Conservation (phyloP, 2,113 vertebrate genomes). For the Myotis brandtii region DNA sequence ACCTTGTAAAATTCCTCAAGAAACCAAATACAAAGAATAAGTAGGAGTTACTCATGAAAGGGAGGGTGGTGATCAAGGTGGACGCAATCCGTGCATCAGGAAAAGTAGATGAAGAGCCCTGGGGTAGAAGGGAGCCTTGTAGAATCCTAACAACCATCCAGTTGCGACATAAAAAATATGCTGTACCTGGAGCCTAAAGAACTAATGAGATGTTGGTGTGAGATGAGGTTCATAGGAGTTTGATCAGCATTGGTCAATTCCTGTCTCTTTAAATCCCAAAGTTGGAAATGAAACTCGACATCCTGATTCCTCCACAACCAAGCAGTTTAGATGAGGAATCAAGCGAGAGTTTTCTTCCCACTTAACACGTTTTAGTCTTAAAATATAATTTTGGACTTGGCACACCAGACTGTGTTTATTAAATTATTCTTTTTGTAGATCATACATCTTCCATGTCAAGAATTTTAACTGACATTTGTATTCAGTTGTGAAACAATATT, state of each 20-base stretch:
- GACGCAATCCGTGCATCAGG: not conserved
- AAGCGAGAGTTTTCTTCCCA: conserved; percentile 62
- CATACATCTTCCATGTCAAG: conserved; percentile 47
- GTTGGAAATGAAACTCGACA: conserved; percentile 47
- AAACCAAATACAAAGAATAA: conserved; percentile 31
- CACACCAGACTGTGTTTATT: conserved; percentile 72
- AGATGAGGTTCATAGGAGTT: not conserved
- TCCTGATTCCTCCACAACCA: conserved; percentile 9
- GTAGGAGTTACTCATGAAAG: not conserved
- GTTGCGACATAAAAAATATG: not conserved
- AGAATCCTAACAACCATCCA: not conserved
- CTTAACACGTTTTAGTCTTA: conserved; percentile 66
- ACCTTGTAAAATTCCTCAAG: conserved; percentile 24
- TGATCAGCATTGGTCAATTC: not conserved
- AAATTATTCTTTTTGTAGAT: conserved; percentile 69
- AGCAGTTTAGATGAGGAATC: conserved; percentile 49
- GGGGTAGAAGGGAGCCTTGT: not conserved
- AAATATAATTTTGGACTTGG: conserved; percentile 70
- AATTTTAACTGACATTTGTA: conserved; percentile 63
- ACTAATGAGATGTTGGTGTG: not conserved
- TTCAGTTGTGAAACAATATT: conserved; percentile 49
- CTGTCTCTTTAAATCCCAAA: conserved; percentile 59
- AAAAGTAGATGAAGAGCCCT: not conserved
- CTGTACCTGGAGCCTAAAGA: not conserved
- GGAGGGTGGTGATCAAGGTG: not conserved